Evolutionary conservation across 1,140 invertebrate species (phyloP).

Genomic region (Achroia grisella): DNA sequence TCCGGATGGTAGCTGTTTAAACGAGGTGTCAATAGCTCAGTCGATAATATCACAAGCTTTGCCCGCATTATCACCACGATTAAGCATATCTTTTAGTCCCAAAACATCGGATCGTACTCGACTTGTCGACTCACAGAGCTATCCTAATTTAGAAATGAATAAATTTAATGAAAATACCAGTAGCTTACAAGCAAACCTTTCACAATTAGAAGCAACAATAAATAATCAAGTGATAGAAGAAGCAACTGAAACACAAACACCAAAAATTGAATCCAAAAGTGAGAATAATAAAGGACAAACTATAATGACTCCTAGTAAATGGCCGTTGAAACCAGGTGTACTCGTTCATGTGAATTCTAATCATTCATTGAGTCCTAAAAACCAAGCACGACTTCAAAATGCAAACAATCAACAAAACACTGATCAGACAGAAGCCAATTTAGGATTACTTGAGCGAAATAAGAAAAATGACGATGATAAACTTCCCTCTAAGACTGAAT

Average conservation of each 20-base stretch:
- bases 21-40: conserved; percentile 70
- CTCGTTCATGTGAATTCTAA: conserved; percentile 86
- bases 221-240: conserved; percentile 27
- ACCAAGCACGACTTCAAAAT: conserved; percentile 53
- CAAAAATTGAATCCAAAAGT: conserved; percentile 29
- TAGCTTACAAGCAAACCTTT: conserved; percentile 55
- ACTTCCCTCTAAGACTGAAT: conserved; percentile 31
- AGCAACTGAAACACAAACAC: conserved; percentile 27
- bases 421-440: conserved; percentile 35
- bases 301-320: conserved; percentile 77
- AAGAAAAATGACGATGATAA: conserved; percentile 25
- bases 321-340: conserved; percentile 91
- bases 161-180: conserved; percentile 37
- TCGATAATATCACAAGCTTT: conserved; percentile 72
- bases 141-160: conserved; percentile 58
- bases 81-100: conserved; percentile 61
- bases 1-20: conserved; percentile 68
- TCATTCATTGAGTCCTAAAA: conserved; percentile 70
- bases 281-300: conserved; percentile 39
- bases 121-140: conserved; percentile 59
- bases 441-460: conserved; percentile 61
- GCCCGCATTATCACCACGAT: conserved; percentile 61
- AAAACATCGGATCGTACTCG: conserved; percentile 66
- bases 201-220: conserved; percentile 46
- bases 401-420: conserved; percentile 16